These are phyloP conservation scores for Melanotaenia trifasciata DNA, from an alignment of 2,797 vertebrate species.

Conservation along the genomic window DNA sequence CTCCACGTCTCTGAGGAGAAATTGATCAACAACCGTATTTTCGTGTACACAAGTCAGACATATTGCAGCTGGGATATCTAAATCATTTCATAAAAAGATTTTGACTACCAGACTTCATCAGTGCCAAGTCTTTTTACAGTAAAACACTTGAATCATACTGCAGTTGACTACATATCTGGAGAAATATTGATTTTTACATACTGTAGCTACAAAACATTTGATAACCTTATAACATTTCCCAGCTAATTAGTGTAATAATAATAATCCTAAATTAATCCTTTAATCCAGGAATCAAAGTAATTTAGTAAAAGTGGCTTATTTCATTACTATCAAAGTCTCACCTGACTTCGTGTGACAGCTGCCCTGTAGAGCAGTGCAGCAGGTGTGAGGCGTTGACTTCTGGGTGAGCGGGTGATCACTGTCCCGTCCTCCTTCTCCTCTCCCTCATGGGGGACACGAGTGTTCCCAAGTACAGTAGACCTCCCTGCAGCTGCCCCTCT, in stretches of 20 bases:
- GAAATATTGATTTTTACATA: not conserved
- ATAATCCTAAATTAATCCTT: not conserved
- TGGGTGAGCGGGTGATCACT: slow-evolving; percentile 81
- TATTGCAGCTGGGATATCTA: slow-evolving; percentile 3
- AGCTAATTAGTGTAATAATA: slow-evolving; percentile 11
- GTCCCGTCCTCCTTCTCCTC: slow-evolving; percentile 86
- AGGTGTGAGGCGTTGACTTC: slow-evolving; percentile 89
- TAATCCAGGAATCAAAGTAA: not conserved
- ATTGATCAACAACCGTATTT: slow-evolving; percentile 3
- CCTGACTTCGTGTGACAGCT: slow-evolving; percentile 94
- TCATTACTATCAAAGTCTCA: slow-evolving; percentile 54
- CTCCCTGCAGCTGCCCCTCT: slow-evolving; percentile 81
- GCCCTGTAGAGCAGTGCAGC: slow-evolving; percentile 93
- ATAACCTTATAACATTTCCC: slow-evolving; percentile 4
- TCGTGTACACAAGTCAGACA: not conserved
- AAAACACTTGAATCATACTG: not conserved
- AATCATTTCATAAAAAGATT: not conserved
- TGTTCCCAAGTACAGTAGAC: slow-evolving; percentile 69
- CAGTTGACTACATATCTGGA: not conserved
- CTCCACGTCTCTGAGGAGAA: slow-evolving; percentile 85
- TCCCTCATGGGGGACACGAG: slow-evolving; percentile 74
- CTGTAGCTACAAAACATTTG: not conserved
- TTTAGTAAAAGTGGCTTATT: slow-evolving; percentile 10
- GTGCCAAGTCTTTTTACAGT: not conserved
- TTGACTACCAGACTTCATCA: not conserved